These are phyloP conservation scores for Oscheius sp. DNA, from an alignment of 2,888 invertebrate species.

Conservation along the genomic window DNA sequence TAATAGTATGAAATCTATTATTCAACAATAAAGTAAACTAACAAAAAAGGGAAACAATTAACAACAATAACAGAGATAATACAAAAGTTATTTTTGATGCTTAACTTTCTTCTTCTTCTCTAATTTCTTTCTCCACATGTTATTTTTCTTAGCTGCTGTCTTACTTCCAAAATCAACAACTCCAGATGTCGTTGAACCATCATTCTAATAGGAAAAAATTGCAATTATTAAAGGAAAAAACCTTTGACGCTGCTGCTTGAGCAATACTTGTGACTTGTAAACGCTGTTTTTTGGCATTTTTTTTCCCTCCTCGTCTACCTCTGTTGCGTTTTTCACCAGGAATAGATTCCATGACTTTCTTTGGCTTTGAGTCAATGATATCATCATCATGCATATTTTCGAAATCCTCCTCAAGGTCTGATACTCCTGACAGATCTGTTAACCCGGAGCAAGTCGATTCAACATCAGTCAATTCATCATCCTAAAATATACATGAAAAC, in stretches of 20 bases:
- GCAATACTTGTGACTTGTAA: constrained; percentile 29
- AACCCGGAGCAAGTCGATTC: constrained; percentile 62
- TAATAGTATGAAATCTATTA: background rate
- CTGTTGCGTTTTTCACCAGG: constrained; percentile 33
- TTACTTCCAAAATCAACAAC: constrained; percentile 56
- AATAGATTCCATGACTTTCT: background rate
- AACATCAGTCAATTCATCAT: constrained; percentile 63
- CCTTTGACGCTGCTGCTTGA: constrained; percentile 31
- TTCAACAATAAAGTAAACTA: constrained; percentile 8
- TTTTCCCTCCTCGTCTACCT: constrained; percentile 56
- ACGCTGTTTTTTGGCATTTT: constrained; percentile 45
- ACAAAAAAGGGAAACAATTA: constrained; percentile 32
- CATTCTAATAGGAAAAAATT: background rate
- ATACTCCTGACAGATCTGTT: constrained; percentile 64
- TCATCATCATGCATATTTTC: constrained; percentile 42
- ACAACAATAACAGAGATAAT: constrained; percentile 21
- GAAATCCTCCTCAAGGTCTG: constrained; percentile 61
- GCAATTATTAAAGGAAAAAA: background rate
- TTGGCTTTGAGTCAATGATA: constrained; percentile 25
- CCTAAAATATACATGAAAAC: constrained; percentile 23
- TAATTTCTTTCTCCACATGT: constrained; percentile 68
- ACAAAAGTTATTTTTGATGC: constrained; percentile 47
- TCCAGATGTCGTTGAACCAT: constrained; percentile 21
- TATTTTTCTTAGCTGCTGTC: constrained; percentile 47
- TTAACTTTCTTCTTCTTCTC: constrained; percentile 65